Percentiles rank a stretch among this genome's conserved stretches.
phyloP scores from a whole-genome alignment of 92 coral and sea anemone genomes.

The Actinostola sp. region DNA sequence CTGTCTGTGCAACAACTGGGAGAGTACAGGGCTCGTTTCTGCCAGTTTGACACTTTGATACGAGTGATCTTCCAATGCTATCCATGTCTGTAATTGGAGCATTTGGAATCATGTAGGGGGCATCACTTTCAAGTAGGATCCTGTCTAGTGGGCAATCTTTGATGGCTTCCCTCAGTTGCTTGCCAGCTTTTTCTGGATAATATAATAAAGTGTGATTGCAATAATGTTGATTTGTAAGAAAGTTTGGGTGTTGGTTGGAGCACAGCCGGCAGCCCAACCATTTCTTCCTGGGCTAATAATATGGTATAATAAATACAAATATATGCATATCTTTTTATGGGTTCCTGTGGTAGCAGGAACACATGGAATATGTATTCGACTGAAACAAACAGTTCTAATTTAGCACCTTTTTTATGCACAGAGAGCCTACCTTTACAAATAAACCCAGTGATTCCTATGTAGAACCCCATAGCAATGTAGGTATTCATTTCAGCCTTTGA shows the following conservation, averaged over 20 bases:
- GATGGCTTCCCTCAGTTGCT: slow-evolving; percentile 85
- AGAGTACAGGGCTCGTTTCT: slow-evolving; percentile 99
- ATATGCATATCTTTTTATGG: too few relatives aligned
- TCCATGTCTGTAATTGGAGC: slow-evolving; percentile 87
- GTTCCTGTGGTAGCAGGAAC: too few relatives aligned
- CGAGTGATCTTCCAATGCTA: slow-evolving; percentile 72
- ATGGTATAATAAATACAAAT: too few relatives aligned
- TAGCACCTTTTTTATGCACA: too few relatives aligned
- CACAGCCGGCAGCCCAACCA: too few relatives aligned
- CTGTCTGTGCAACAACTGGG: slow-evolving; percentile 82
- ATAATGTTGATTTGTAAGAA: too few relatives aligned
- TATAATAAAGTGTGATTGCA: background rate
- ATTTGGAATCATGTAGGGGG: slow-evolving; percentile 98
- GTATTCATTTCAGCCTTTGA: slow-evolving; percentile 88
- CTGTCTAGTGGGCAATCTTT: slow-evolving; percentile 95
- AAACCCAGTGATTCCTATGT: slow-evolving; percentile 93
- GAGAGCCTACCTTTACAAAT: slow-evolving; percentile 86
- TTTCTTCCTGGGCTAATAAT: too few relatives aligned
- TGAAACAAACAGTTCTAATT: too few relatives aligned
- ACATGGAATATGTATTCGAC: too few relatives aligned
- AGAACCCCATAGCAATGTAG: slow-evolving; percentile 95
- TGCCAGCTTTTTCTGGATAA: slow-evolving; percentile 74
- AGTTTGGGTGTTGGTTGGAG: too few relatives aligned
- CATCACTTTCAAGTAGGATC: slow-evolving; percentile 89
- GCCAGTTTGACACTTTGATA: slow-evolving; percentile 86